Evolutionary conservation across 2,888 invertebrate genomes (phyloP).

Genomic region (Prosopocoilus inquinatus): DNA sequence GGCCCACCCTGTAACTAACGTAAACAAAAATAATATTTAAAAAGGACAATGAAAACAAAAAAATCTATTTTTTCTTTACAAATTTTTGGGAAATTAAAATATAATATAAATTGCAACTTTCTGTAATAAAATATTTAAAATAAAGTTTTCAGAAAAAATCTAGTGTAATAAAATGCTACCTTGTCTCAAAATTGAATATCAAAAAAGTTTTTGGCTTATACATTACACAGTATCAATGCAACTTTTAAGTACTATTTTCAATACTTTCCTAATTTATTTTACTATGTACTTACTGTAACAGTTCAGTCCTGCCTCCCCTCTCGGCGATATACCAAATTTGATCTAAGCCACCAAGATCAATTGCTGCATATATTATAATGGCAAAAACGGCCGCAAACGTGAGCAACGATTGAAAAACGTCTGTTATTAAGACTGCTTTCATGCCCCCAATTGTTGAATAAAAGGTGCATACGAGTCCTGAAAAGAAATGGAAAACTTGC

Average conservation of each 20-base stretch:
- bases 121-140: no score
- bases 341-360: constrained; percentile 67
- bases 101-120: no score
- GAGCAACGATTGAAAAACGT: constrained; percentile 78
- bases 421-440: constrained; percentile 87
- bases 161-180: no score
- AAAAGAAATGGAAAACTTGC: constrained; percentile 24
- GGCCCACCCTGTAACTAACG: no score
- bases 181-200: no score
- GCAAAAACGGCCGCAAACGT: constrained; percentile 84
- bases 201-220: no score
- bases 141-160: no score
- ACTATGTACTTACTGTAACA: constrained; percentile 62
- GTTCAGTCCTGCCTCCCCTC: constrained; percentile 69
- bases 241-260: no score
- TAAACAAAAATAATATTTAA: no score
- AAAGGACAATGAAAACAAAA: no score
- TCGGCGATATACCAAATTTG: constrained; percentile 71
- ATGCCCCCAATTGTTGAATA: constrained; percentile 88
- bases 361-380: constrained; percentile 70
- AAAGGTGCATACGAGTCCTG: constrained; percentile 75
- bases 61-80: no score
- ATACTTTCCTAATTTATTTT: neutral
- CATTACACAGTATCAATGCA: neutral
- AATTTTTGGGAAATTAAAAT: no score